Percentiles rank a stretch among this genome's conserved stretches.
Evolutionary conservation across 2,113 vertebrate species (phyloP).

Genomic region (Macaca nemestrina): DNA sequence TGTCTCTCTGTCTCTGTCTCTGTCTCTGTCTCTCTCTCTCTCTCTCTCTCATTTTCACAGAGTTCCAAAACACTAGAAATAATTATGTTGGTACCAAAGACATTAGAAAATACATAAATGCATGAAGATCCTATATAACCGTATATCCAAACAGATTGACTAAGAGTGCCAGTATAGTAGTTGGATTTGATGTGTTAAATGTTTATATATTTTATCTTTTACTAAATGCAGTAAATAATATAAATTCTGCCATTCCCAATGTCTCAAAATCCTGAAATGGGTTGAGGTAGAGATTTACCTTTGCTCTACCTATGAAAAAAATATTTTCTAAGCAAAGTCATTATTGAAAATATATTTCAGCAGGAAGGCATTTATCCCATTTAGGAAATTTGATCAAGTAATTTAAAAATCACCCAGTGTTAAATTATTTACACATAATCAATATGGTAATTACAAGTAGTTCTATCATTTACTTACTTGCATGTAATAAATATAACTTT

Average conservation of each 20-base stretch:
- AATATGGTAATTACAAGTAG: slow-evolving; percentile 7
- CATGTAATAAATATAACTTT: not conserved
- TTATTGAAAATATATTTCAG: slow-evolving; percentile 44
- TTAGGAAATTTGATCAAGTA: slow-evolving; percentile 42
- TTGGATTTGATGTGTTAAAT: not conserved
- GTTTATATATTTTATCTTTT: not conserved
- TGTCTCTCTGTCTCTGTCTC: not conserved
- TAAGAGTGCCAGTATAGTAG: not conserved
- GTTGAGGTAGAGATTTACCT: not conserved
- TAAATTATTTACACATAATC: slow-evolving; percentile 47
- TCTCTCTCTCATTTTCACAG: not conserved
- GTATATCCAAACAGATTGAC: not conserved
- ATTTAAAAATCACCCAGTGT: slow-evolving; percentile 38
- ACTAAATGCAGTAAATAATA: not conserved
- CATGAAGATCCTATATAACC: not conserved
- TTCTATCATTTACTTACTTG: slow-evolving; percentile 26
- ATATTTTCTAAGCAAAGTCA: not conserved
- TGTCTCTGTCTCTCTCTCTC: not conserved
- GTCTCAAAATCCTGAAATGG: not conserved
- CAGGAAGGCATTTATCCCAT: not conserved
- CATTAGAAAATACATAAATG: not conserved
- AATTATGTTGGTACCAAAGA: not conserved
- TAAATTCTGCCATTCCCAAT: not conserved
- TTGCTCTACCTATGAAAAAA: slow-evolving; percentile 33
- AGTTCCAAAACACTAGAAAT: not conserved